These are phyloP conservation scores for Melanotaenia trifasciata DNA, from an alignment of 2,797 vertebrate species.

Conservation along the genomic window DNA sequence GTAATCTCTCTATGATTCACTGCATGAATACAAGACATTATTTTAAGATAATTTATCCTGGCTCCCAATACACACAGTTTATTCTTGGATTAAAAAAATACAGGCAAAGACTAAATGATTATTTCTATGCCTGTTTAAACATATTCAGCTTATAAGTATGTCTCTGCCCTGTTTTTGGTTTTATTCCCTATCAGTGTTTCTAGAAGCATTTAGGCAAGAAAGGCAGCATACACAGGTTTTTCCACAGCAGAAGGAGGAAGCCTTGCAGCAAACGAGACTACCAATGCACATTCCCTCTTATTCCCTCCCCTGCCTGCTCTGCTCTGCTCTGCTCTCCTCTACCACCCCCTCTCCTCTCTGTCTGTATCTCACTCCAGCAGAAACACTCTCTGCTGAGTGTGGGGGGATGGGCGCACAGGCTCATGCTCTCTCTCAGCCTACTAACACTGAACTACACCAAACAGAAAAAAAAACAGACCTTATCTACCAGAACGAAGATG, in stretches of 20 bases:
- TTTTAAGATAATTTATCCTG: constrained; percentile 18
- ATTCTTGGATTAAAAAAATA: not conserved
- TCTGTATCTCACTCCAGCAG: constrained; percentile 84
- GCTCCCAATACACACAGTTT: not conserved
- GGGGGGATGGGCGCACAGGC: constrained; percentile 85
- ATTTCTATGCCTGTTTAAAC: not conserved
- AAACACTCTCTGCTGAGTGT: constrained; percentile 83
- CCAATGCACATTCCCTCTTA: constrained; percentile 79
- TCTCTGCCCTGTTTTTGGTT: constrained; percentile 5
- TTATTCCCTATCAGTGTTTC: constrained; percentile 37
- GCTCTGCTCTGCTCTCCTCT: constrained; percentile 66
- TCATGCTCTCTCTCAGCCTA: constrained; percentile 63
- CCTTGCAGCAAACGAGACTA: constrained; percentile 82
- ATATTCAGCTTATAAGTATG: not conserved
- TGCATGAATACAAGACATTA: constrained; percentile 2
- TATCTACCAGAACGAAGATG: constrained; percentile 70
- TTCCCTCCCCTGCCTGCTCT: constrained; percentile 72
- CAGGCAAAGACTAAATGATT: not conserved
- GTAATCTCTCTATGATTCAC: not conserved
- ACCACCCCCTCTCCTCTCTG: constrained; percentile 72
- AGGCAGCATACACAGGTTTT: constrained; percentile 71
- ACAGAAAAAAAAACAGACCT: constrained; percentile 53
- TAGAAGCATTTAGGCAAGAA: constrained; percentile 66
- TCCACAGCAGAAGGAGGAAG: constrained; percentile 79
- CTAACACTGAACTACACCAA: constrained; percentile 71